Base-by-base conservation (phyloP, 2,113 vertebrate species). In the Fulica atra region DNA sequence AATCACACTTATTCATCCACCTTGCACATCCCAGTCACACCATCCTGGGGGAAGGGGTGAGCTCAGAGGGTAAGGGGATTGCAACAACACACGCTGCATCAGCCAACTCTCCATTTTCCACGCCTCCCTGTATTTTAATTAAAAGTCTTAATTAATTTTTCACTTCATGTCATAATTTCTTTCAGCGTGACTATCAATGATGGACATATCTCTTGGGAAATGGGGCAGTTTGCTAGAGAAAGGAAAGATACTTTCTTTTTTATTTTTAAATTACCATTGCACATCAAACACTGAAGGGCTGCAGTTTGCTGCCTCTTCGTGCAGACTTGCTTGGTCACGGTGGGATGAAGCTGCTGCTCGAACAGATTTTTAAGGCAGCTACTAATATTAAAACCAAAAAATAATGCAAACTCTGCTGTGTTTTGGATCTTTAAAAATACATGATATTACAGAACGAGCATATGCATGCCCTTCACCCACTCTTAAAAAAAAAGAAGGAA, bases 91-190 rank as follows among this genome's bases (percentile, higher is more conserved):
- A 3, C 0, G 2, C n/a, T 40, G 38, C 33, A 44, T 64, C 50
- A 29, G 24, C 44, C 44, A 82, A 26, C 51, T 92, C 71, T 65
- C 50, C 33, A 19, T 89, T 80, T 61, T n/a, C 82, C 50, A 60
- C 11, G 26, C 42, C 28, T 88, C 56, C 46, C 26, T 57, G 38
- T 93, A 68, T 71, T 93, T 96, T 84, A 96, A 94, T 93, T 91
- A 79, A 81, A 54, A 88, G 63, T n/a, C 61, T 29, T 68, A 88
- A 93, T 96, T 92, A 83, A 69, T 92, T 94, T 96, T 92, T 94
- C 69, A 68, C 26, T 71, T 95, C 56, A 31, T 44, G 40, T 63
- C 57, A 88, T 60, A 86, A 81, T 86, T 80, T 53, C 54, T 73
- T 88, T 80, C 59, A 23, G 42, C 7, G 4, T 1, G 4, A 6